Evolutionary conservation across 2,888 invertebrate genomes (phyloP).

Genomic region (Brachyptera risi): DNA sequence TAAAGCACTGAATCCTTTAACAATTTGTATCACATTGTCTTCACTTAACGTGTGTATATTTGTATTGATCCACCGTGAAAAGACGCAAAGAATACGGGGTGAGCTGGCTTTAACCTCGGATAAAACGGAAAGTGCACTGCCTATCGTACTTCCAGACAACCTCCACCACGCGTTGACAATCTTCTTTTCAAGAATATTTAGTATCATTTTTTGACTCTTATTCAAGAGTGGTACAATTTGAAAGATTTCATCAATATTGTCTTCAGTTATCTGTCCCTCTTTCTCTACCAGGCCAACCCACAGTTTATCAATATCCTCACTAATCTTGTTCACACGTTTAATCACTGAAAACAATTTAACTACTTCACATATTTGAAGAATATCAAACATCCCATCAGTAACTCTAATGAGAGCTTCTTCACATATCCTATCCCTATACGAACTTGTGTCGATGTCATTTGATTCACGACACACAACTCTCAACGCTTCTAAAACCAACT

Average conservation of each 20-base stretch:
- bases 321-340: slow-evolving; percentile 47
- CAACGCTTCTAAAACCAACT: slow-evolving; percentile 45
- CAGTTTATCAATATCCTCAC: slow-evolving; percentile 56
- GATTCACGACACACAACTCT: slow-evolving; percentile 42
- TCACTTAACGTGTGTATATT: slow-evolving; percentile 59
- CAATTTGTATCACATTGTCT: slow-evolving; percentile 50
- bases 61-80: slow-evolving; percentile 54
- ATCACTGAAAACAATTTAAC: slow-evolving; percentile 52
- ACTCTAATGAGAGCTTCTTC: slow-evolving; percentile 59
- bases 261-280: slow-evolving; percentile 53
- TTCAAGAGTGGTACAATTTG: slow-evolving; percentile 54
- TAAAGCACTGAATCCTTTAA: slow-evolving; percentile 52
- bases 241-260: slow-evolving; percentile 56
- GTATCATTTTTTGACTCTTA: slow-evolving; percentile 55
- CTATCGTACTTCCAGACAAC: slow-evolving; percentile 43
- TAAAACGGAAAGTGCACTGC: slow-evolving; percentile 36
- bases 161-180: slow-evolving; percentile 54
- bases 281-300: slow-evolving; percentile 62
- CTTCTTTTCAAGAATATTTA: slow-evolving; percentile 56
- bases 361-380: slow-evolving; percentile 58
- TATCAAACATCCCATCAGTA: slow-evolving; percentile 54
- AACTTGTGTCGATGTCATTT: slow-evolving; percentile 38
- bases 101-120: slow-evolving; percentile 35
- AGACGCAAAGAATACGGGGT: slow-evolving; percentile 40
- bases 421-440: slow-evolving; percentile 51